Evolutionary conservation across 2,797 vertebrate species (phyloP), one percentile per base, ranked within the genome.

Genomic region (Alexandromys oeconomus): DNA sequence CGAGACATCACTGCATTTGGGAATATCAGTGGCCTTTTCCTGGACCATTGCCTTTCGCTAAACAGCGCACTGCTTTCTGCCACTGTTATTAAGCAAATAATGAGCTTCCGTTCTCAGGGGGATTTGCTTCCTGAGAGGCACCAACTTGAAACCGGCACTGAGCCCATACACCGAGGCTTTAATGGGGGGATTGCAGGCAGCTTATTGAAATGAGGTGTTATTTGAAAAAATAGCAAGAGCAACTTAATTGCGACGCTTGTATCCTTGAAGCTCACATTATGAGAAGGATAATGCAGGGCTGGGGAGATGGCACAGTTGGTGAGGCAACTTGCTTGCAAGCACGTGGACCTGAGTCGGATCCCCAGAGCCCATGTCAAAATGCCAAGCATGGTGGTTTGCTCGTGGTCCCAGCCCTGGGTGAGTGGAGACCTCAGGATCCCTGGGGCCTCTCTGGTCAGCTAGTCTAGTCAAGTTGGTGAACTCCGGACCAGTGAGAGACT

Each of bases 61-160:
- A 95, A 94, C 86, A 74, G 51, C 71, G n/a, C 63, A 7, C 37
- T 71, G 82, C 54, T 89, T 92, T 92, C 91, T 92, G 82, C 86
- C 78, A 89, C 87, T 96, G 96, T 87, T 93, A 94, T 94, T 84
- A 96, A 80, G 48, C 78, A 29, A 94, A 95, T 95, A 96, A 93
- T 34, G 87, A 96, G 88, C 77, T 63, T 31, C 59, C 2, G 1
- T 37, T 93, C 89, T 76, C 93, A 9, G 23, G 89, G 94, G 96
- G 2, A 74, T 92, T 96, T 59, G 82, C 76, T 67, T 95, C 91
- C 79, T 67, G 79, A 94, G 91, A 96, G 90, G 89, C 34, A 3
- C 37, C 67, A 51, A 21, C 81, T 87, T 9, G 54, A 81, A 63
- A 57, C 80, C 48, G 23, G 51, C 25, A 1, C 59, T 82, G 93